Evolutionary conservation across 2,797 vertebrate genomes (phyloP).

Genomic region (Cercopithecus petaurista): DNA sequence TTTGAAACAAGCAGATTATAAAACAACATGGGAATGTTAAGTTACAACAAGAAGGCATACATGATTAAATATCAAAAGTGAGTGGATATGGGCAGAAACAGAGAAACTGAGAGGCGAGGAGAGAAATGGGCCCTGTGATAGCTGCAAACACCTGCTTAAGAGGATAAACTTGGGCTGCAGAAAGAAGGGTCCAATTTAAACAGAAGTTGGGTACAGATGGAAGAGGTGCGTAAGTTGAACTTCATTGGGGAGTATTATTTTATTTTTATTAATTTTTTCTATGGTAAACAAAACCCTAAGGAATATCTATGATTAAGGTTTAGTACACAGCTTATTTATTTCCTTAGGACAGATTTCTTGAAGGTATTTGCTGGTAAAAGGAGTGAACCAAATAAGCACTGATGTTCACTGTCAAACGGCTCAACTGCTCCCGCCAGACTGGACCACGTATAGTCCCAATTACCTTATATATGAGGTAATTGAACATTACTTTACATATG

Average conservation of each 20-base stretch:
- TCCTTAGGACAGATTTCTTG: neutral
- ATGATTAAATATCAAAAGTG: neutral
- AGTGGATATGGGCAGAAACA: neutral
- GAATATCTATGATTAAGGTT: neutral
- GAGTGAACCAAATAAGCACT: neutral
- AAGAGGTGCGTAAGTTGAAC: neutral
- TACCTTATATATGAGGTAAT: neutral
- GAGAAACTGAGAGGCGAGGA: neutral
- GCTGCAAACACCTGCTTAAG: neutral
- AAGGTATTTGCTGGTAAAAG: neutral
- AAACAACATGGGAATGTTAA: neutral
- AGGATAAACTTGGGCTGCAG: neutral
- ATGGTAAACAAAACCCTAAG: neutral
- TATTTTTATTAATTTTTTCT: neutral
- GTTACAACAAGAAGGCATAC: neutral
- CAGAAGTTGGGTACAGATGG: neutral
- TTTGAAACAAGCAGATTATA: neutral
- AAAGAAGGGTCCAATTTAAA: neutral
- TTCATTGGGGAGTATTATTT: neutral
- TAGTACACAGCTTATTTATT: neutral
- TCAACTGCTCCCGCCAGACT: neutral
- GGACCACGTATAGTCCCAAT: neutral
- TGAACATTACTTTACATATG: neutral
- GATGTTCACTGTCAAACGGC: neutral
- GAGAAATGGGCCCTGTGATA: neutral